A percentile compares a stretch with the other conserved stretches of the same genome.
These are phyloP conservation scores for Taenioides sp. DNA, from an alignment of 2,797 vertebrate genomes.

Conservation along the genomic window DNA sequence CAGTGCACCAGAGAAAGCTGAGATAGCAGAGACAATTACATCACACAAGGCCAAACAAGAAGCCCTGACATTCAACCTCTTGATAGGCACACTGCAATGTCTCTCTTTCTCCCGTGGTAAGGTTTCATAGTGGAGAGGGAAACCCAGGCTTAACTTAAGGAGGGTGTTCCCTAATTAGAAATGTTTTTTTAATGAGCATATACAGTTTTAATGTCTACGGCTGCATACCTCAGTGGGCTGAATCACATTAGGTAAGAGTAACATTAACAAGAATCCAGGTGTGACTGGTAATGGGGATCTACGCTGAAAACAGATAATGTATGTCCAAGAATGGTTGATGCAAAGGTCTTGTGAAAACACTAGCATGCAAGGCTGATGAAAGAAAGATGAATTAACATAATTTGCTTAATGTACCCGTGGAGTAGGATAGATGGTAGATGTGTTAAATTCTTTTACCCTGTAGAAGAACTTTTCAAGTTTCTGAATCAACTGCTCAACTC, in stretches of 20 bases:
- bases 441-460: constrained; percentile 80
- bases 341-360: constrained; percentile 14
- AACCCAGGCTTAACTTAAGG: constrained; percentile 35
- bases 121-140: constrained; percentile 56
- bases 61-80: constrained; percentile 51
- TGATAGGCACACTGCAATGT: constrained; percentile 37
- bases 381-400: neutral
- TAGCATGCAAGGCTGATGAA: neutral
- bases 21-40: constrained; percentile 36
- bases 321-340: neutral
- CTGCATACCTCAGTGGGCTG: neutral
- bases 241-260: neutral
- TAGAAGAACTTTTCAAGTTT: constrained; percentile 98
- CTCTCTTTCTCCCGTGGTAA: constrained; percentile 43
- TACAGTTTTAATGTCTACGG: constrained; percentile 11
- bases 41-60: constrained; percentile 33
- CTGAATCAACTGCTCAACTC: constrained; percentile 88
- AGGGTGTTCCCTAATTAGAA: constrained; percentile 68
- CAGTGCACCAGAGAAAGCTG: constrained; percentile 41
- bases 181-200: constrained; percentile 65
- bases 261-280: neutral
- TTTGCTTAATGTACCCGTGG: neutral
- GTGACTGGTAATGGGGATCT: neutral
- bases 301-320: neutral
- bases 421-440: neutral